Conservation (phyloP, 2,888 invertebrate species). For the Harpagoxenus sublaevis region DNA sequence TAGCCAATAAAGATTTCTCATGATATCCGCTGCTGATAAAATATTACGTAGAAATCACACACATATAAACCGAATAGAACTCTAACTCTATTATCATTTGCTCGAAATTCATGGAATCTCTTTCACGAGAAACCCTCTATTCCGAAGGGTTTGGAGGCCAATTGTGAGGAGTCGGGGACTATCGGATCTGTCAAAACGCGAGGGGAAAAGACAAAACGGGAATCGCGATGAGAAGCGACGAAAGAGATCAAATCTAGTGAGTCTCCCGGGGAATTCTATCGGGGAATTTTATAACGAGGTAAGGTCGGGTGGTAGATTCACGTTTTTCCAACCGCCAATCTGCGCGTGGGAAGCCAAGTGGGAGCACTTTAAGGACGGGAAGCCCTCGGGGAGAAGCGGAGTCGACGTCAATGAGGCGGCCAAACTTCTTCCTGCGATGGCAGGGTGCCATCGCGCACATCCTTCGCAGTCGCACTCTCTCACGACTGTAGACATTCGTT, state of each 20-base stretch:
- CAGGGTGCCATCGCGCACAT: conserved; percentile 35
- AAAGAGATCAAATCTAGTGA: conserved; percentile 39
- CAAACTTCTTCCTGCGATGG: conserved; percentile 61
- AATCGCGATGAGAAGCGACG: conserved; percentile 33
- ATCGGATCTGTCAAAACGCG: conserved; percentile 16
- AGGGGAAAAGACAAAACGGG: not conserved
- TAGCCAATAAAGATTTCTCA: not conserved
- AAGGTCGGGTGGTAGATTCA: conserved; percentile 45
- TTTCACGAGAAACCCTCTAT: conserved; percentile 27
- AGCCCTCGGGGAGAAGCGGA: conserved; percentile 58
- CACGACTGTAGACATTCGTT: conserved; percentile 26
- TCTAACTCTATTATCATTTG: conserved; percentile 32
- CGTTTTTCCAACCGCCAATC: conserved; percentile 66
- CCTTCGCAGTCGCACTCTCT: conserved; percentile 21
- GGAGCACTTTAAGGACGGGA: conserved; percentile 65
- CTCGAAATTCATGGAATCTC: conserved; percentile 22
- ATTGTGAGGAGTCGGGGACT: conserved; percentile 38
- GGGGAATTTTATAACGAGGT: conserved; percentile 70
- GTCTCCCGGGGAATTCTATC: conserved; percentile 61
- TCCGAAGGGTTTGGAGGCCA: conserved; percentile 5
- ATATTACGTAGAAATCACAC: not conserved
- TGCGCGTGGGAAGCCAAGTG: conserved; percentile 55
- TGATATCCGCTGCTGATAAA: not conserved
- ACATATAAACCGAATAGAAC: conserved; percentile 22
- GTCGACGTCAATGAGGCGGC: conserved; percentile 68